Conservation (phyloP, 2,888 invertebrate species). For the Drosophila prostipennis region DNA sequence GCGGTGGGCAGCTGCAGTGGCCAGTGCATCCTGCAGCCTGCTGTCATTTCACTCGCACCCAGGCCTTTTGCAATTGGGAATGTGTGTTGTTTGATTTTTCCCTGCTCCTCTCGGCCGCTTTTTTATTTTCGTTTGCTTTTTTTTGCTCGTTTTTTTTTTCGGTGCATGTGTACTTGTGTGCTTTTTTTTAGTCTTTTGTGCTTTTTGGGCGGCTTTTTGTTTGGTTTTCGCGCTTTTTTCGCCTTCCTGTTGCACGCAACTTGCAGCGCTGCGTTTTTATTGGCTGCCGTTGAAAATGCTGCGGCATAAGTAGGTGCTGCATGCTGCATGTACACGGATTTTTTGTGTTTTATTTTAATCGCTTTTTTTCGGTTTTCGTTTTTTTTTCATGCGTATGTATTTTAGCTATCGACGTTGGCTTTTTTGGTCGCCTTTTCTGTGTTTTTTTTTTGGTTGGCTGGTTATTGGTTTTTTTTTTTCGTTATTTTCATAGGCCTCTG, state of each 20-base stretch:
- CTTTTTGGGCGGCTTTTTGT: conserved; percentile 68
- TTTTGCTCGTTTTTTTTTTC: conserved; percentile 36
- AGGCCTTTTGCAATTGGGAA: conserved; percentile 48
- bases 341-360: conserved; percentile 44
- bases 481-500: conserved; percentile 37
- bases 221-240: conserved; percentile 65
- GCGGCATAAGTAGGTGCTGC: conserved; percentile 75
- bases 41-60: conserved; percentile 83
- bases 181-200: conserved; percentile 53
- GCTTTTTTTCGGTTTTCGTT: neutral
- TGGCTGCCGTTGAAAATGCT: conserved; percentile 77
- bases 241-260: conserved; percentile 77
- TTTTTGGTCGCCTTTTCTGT: conserved; percentile 37
- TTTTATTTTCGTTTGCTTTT: neutral
- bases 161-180: conserved; percentile 26
- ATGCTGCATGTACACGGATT: conserved; percentile 56
- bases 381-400: conserved; percentile 55
- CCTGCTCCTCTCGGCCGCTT: neutral
- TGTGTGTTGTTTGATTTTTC: conserved; percentile 62
- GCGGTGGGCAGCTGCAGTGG: conserved; percentile 16
- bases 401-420: conserved; percentile 66
- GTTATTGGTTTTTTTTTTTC: conserved; percentile 8
- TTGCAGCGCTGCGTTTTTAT: conserved; percentile 84
- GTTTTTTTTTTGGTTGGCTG: conserved; percentile 49
- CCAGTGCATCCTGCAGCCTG: conserved; percentile 57